Evolutionary conservation across 1,140 invertebrate species (phyloP), one percentile per base, ranked within the genome.

Genomic region (Listronotus oregonensis): DNA sequence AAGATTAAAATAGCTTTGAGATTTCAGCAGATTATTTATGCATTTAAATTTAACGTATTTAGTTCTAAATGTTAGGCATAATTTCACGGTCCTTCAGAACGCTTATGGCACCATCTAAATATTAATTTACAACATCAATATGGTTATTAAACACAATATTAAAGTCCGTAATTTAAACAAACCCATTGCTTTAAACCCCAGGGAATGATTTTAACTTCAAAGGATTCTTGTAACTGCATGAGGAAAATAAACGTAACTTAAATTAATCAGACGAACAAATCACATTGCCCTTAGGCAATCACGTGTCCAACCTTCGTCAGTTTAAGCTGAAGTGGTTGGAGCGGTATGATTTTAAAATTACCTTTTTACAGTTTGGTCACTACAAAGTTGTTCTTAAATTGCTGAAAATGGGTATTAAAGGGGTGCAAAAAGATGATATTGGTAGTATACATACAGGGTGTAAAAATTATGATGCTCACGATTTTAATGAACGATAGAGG

Each of bases 261-360:
- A 61, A 51, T 61, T 61, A 61, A 61, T 37, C 34, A 37, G 34
- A 61, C 47, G 18, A 40, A 11, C 59, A 21, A 61, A 59, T 59
- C 57, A 47, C 57, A 51, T 61, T 47, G 18, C 46, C 49, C 49
- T 9, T 42, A 42, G 59, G 59, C 59, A 51, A 40, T 42, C 46
- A 61, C 54, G 40, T 43, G 46, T 59, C 46, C 39, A 59, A 65
- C 50, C 47, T 56, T 64, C 44, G 47, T 56, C 62, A 64, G 50
- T 12, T 43, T 32, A 8, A 52, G 34, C 52, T 37, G 21, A 62
- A 17, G 42, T 54, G 32, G 44, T 40, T 42, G 27, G 47, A 50
- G 12, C 34, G 11, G 34, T 7, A 37, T 37, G 34, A 37, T 8
- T 37, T 9, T 37, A 12, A 12, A 37, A 37, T 37, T 37, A 12